Conservation (phyloP, 2,797 vertebrate species). For the Propithecus perrieri region DNA sequence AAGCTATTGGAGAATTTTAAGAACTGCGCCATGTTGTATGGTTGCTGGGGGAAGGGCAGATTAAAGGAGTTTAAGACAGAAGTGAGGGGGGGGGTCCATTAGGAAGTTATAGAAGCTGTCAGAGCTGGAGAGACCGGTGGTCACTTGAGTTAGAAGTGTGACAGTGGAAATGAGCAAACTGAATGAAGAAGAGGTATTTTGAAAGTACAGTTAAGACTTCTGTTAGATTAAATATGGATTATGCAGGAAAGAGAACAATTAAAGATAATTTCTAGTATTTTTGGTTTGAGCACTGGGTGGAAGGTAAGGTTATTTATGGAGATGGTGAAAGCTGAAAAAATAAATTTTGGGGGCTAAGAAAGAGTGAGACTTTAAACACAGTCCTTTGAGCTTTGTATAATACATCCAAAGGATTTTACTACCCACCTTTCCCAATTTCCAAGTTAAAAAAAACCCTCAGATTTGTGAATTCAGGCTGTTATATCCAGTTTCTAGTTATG, state of each 20-base stretch:
- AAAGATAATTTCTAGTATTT: neutral
- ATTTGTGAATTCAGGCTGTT: neutral
- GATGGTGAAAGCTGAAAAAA: neutral
- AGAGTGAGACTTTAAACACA: neutral
- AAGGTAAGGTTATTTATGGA: neutral
- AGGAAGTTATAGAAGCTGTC: neutral
- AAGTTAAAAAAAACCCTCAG: neutral
- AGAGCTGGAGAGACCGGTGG: neutral
- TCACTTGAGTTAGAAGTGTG: neutral
- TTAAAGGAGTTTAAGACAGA: neutral
- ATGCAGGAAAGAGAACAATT: neutral
- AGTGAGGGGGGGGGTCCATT: neutral
- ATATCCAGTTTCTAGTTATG: neutral
- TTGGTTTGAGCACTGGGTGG: neutral
- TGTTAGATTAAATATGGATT: neutral
- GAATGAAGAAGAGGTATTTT: neutral
- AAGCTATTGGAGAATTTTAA: neutral
- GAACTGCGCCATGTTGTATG: neutral
- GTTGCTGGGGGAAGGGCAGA: neutral
- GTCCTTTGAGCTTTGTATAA: neutral
- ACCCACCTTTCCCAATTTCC: neutral
- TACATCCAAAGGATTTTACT: neutral
- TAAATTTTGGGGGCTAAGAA: neutral
- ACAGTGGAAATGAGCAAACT: neutral
- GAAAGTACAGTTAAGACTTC: neutral